Percentiles rank a stretch among this genome's conserved stretches.
These are phyloP conservation scores for Urosaurus nigricauda DNA, from an alignment of 2,797 vertebrate species.

Conservation along the genomic window DNA sequence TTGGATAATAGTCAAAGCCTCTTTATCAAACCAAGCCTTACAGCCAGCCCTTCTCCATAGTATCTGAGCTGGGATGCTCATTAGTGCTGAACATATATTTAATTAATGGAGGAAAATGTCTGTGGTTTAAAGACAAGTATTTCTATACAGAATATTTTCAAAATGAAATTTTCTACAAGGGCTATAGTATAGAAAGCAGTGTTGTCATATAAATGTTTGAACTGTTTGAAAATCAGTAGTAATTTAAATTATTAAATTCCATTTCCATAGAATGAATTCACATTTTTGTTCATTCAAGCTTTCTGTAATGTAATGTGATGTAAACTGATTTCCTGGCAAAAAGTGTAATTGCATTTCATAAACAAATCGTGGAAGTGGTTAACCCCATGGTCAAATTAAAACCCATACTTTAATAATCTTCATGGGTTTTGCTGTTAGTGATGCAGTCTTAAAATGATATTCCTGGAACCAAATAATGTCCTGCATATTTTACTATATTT, in stretches of 20 bases:
- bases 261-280: background rate
- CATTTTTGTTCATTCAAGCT: background rate
- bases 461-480: slow-evolving; percentile 22
- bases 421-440: slow-evolving; percentile 23
- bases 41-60: background rate
- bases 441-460: slow-evolving; percentile 49
- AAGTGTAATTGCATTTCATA: slow-evolving; percentile 36
- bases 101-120: background rate
- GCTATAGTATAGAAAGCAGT: background rate
- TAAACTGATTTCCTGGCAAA: slow-evolving; percentile 40
- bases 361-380: slow-evolving; percentile 39
- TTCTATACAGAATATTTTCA: background rate
- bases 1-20: slow-evolving; percentile 33
- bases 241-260: slow-evolving; percentile 31
- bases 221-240: background rate
- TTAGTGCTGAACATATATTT: background rate
- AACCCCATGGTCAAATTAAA: slow-evolving; percentile 30
- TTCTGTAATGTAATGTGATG: background rate
- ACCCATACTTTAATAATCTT: background rate
- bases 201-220: background rate
- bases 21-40: slow-evolving; percentile 19
- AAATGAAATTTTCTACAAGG: background rate
- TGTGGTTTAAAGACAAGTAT: background rate
- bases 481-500: slow-evolving; percentile 36
- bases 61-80: background rate